Evolutionary conservation across 2,888 invertebrate genomes (phyloP), one percentile per base, ranked within the genome.

Genomic region (Vandiemenella viatica): DNA sequence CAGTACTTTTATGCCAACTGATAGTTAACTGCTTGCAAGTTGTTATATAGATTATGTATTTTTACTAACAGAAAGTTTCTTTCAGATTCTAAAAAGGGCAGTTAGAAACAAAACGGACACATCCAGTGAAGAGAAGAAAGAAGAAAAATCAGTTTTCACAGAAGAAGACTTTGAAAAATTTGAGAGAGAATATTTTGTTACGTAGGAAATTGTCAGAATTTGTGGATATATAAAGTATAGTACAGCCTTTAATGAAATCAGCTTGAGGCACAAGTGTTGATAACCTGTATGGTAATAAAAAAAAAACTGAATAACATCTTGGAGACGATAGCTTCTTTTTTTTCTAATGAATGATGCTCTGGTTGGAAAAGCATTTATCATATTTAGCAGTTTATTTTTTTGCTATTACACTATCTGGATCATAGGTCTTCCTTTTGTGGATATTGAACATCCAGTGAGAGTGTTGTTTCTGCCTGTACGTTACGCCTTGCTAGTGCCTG

Each of bases 91-190:
- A 32, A 65, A 73, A 55, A 65, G 79, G 52, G 77, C 76, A 1
- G 50, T 56, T 5, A 49, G 46, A 19, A 18, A 16, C 17, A 43
- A 40, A 20, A 40, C 20, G 26, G 42, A 32, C 23, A n/a, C n/a
- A n/a, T n/a, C n/a, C n/a, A n/a, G n/a, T n/a, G 20, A 46, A 43
- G 66, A 75, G 55, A 15, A 26, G 13, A 37, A 43, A 43, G 45
- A 37, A 43, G 66, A 75, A 55, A 68, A 71, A 49, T 77, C 80
- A 1, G 79, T 72, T 15, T 83, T 85, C 61, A 80, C 83, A 0
- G 77, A 79, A 58, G 80, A 80, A 60, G 77, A 79, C 44, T 80
- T 80, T 57, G 67, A 73, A 51, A 73, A 74, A 52, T 83, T 82
- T 62, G 80, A 81, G 62, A 67, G 69, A 44, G 77, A 81, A 62